phyloP scores from a whole-genome alignment of 2,113 vertebrate genomes.

The Alligator mississippiensis region DNA sequence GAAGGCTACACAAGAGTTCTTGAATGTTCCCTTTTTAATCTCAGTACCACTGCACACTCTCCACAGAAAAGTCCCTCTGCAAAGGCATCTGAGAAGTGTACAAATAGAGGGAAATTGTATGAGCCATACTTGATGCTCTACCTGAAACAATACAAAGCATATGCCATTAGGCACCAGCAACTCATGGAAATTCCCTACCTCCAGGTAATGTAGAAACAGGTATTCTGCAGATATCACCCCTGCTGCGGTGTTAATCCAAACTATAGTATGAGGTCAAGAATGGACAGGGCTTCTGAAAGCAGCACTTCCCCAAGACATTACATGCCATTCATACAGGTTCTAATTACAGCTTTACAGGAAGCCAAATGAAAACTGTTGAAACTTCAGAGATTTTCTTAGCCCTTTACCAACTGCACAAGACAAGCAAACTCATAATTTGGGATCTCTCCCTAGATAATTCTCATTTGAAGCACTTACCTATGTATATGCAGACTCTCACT shows the following conservation, averaged over 20 bases:
- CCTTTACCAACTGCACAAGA: background rate
- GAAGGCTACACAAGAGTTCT: background rate
- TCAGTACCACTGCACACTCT: no score
- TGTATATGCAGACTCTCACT: background rate
- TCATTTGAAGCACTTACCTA: background rate
- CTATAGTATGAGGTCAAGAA: background rate
- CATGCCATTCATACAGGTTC: background rate
- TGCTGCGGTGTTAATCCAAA: background rate
- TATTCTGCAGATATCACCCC: background rate
- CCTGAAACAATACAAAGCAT: background rate
- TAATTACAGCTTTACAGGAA: background rate
- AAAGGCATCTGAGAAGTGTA: no score
- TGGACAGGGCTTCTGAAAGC: background rate
- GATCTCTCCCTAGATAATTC: background rate
- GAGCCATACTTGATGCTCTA: background rate
- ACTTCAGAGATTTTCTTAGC: background rate
- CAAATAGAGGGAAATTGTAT: background rate
- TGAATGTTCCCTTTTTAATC: background rate
- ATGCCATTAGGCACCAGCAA: background rate
- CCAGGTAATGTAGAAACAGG: background rate
- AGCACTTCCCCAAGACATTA: background rate
- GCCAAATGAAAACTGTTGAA: background rate
- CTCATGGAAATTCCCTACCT: background rate
- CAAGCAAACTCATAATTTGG: background rate
- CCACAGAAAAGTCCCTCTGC: background rate